Evolutionary conservation across 1,140 invertebrate species (phyloP).

Genomic region (Chionoecetes opilio): DNA sequence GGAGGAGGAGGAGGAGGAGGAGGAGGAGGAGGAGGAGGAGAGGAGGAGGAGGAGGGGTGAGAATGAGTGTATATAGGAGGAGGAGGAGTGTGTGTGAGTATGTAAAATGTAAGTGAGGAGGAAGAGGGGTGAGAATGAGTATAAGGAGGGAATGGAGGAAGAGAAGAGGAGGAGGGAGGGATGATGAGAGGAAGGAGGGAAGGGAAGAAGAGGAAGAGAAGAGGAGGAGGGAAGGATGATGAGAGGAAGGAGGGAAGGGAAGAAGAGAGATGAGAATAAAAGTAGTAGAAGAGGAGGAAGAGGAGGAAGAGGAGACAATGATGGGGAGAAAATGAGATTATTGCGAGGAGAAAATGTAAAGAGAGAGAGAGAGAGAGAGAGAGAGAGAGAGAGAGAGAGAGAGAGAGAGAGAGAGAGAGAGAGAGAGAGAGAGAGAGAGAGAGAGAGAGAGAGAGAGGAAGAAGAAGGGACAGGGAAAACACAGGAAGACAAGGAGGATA

Average conservation of each 20-base stretch:
- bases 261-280: not conserved
- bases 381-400: not conserved
- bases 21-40: not conserved
- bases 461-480: not conserved
- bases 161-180: not conserved
- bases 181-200: not conserved
- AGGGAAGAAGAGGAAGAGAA: not conserved
- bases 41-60: not conserved
- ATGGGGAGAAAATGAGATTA: not conserved
- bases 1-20: not conserved
- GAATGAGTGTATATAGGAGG: too few relatives aligned
- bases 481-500: not conserved
- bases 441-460: not conserved
- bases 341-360: not conserved
- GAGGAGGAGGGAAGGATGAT: not conserved
- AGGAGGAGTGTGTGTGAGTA: slow-evolving; percentile 25
- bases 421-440: too few relatives aligned
- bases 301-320: not conserved
- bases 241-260: not conserved
- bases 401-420: not conserved
- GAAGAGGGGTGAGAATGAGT: not conserved
- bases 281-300: not conserved
- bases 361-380: not conserved
- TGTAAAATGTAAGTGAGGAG: not conserved
- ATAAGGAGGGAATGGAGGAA: not conserved